phyloP scores from a whole-genome alignment of 2,797 vertebrate genomes.

The Hoplostethus atlanticus region DNA sequence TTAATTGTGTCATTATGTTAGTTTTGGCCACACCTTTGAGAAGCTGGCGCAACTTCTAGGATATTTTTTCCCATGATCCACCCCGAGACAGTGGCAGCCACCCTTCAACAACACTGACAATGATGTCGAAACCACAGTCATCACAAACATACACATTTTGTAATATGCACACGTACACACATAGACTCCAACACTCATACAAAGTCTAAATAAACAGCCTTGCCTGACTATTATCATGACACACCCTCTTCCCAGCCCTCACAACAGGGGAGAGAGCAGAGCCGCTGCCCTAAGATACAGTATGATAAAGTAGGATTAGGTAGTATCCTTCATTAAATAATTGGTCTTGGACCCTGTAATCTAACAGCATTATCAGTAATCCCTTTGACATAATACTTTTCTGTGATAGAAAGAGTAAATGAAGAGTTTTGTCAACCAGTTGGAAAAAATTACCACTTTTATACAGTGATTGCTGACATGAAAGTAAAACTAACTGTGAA shows the following conservation, averaged over 20 bases:
- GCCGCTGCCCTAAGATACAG: slow-evolving; percentile 5
- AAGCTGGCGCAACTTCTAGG: slow-evolving; percentile 8
- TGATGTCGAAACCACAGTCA: slow-evolving; percentile 30
- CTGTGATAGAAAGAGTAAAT: slow-evolving; percentile 1
- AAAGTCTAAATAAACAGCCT: slow-evolving; percentile 67
- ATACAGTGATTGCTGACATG: neutral
- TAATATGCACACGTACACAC: slow-evolving; percentile 29
- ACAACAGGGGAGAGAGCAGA: slow-evolving; percentile 36
- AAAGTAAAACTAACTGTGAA: neutral
- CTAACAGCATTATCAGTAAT: neutral
- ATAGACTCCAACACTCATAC: slow-evolving; percentile 23
- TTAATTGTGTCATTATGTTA: slow-evolving; percentile 9
- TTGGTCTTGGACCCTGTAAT: neutral
- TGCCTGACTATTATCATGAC: slow-evolving; percentile 57
- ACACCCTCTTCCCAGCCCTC: slow-evolving; percentile 56
- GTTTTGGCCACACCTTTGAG: slow-evolving; percentile 21
- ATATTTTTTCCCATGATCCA: slow-evolving; percentile 47
- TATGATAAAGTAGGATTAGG: neutral
- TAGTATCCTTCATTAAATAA: neutral
- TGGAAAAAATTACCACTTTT: neutral
- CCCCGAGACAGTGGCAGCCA: slow-evolving; percentile 12
- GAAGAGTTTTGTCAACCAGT: neutral
- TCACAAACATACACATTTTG: slow-evolving; percentile 11
- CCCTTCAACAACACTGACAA: slow-evolving; percentile 1
- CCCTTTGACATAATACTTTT: slow-evolving; percentile 26